Base-by-base conservation (phyloP, 2,888 invertebrate species). In the Coleophora flavipennella region DNA sequence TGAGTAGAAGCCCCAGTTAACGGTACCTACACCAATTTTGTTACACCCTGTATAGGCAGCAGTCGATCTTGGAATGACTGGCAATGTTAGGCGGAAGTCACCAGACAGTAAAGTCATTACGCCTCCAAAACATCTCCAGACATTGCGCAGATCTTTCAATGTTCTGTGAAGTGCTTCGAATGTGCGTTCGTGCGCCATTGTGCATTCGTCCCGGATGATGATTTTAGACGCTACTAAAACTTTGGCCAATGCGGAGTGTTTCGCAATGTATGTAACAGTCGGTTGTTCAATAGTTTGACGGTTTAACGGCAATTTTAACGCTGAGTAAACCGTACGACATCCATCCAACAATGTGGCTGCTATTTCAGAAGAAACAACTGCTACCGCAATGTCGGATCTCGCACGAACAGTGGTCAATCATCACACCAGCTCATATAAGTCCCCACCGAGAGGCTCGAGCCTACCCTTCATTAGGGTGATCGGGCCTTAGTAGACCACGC, bases 241-340 rank as follows among this genome's bases (percentile, higher is more conserved):
- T n/a, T 45, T 48, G 32, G 40, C 46, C 45, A 48, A 46, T 40
- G 44, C 47, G 38, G 38, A 41, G 12, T 40, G 37, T 31, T 33
- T 42, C 26, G 39, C 35, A 40, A 45, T 27, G 33, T 45, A n/a
- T n/a, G n/a, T 45, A 39, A 42, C 41, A 2, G 41, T 45, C 37
- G 46, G 46, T 43, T 43, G 41, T 44, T 46, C 47, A 40, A 41
- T 50, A 33, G 27, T 42, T 41, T 47, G 36, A 39, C 50, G 36
- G 34, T 51, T 50, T 9, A 52, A 44, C 38, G 48, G 50, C 39
- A 50, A 46, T 37, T 48, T 50, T 31, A 51, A 34, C 11, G 45
- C 45, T 36, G 46, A 50, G 46, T 44, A 45, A 13, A 48, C 48
- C 33, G 47, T 48, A 36, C 46, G 47, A 42, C 46, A 43, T 20